Evolutionary conservation across 2,888 invertebrate genomes (phyloP), one percentile per base, ranked within the genome.

Genomic region (Caenorhabditis sp.): DNA sequence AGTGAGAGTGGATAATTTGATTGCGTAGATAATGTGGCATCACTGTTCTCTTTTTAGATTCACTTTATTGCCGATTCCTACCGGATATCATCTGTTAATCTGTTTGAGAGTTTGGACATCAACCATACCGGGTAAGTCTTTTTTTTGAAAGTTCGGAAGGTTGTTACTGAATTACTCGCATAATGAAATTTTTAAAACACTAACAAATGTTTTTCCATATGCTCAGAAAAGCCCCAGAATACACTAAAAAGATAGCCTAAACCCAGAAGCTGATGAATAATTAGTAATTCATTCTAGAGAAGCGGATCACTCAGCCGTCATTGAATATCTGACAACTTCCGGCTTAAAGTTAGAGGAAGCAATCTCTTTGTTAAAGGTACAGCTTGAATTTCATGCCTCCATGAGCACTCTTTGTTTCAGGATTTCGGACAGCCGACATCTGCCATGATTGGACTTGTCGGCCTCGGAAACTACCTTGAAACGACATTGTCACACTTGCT

Each of bases 51-150:
- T 4, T 64, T 37, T 82, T 70, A 85, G 82, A 85, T 86, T 22
- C 88, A 88, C 58, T 87, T 87, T 64, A 87, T 87, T 53, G 88
- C 85, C 32, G 88, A 88, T 69, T 80, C 86, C 1, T 87, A 84
- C 81, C 78, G 78, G 26, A 85, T 86, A 51, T 81, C 84, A 37
- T 74, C 86, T 8, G 60, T 86, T 58, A 88, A 88, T 51, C 76
- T 88, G 47, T 86, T 88, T 56, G 87, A 88, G 40, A 58, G 80
- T 2, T 64, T 87, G 24, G 88, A 88, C 71, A 68, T 80, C 11
- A 74, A 80, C 18, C 74, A 85, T 40, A 82, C 85, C 28, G 88
- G 88, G 86, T 88, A 11, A 61, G 80, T n/a, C n/a, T n/a, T n/a
- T n/a, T n/a, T n/a, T n/a, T n/a, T n/a, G n/a, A n/a, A n/a, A n/a